A percentile compares a stretch with the other conserved stretches of the same genome.
phyloP scores from a whole-genome alignment of 2,113 vertebrate species.

The Atrichornis clamosus region DNA sequence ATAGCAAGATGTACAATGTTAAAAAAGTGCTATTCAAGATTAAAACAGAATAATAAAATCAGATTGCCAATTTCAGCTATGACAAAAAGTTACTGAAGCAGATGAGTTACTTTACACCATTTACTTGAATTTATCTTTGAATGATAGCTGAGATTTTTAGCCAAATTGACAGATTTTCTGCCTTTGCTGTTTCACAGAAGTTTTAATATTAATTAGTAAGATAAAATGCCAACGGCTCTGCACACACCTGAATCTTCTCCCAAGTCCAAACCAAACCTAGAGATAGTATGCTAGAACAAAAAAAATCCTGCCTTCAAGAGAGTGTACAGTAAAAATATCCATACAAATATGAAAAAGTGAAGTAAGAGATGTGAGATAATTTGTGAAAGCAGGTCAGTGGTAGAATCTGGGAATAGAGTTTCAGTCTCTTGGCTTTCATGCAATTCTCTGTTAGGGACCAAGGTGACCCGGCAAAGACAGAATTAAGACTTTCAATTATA shows the following conservation, averaged over 20 bases:
- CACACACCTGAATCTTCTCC: not conserved
- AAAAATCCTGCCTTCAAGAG: not conserved
- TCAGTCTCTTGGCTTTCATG: not conserved
- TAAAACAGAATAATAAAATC: not conserved
- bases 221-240: not conserved
- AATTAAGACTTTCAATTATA: conserved; percentile 38
- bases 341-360: not conserved
- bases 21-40: not conserved
- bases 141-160: not conserved
- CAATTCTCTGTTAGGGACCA: not conserved
- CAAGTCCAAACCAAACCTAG: not conserved
- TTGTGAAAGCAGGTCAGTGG: conserved; percentile 29
- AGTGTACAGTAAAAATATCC: not conserved
- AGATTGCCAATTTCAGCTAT: not conserved
- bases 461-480: conserved; percentile 20
- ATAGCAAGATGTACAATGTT: not conserved
- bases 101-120: not conserved
- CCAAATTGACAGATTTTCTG: not conserved
- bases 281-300: not conserved
- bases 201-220: not conserved
- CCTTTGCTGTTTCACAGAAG: not conserved
- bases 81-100: not conserved
- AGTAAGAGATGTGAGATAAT: not conserved
- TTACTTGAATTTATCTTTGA: not conserved
- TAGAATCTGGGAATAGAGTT: not conserved